Percentiles rank a stretch among this genome's conserved stretches.
These are phyloP conservation scores for Acanthosepion esculentum DNA, from an alignment of 2,888 invertebrate genomes.

Conservation along the genomic window DNA sequence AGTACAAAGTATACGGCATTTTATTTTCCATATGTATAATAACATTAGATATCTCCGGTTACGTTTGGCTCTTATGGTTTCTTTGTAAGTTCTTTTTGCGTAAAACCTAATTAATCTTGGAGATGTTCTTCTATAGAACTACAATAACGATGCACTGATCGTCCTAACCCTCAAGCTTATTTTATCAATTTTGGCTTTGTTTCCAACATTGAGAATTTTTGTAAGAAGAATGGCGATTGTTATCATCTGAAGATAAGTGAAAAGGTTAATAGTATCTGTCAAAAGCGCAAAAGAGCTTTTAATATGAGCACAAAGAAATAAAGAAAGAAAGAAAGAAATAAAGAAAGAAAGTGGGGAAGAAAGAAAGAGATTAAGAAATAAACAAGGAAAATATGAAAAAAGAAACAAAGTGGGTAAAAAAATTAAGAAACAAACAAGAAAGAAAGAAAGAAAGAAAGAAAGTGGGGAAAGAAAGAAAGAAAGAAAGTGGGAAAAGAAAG, in stretches of 20 bases:
- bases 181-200: neutral
- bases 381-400: too few relatives aligned
- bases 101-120: neutral
- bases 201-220: neutral
- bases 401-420: too few relatives aligned
- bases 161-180: neutral
- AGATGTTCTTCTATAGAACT: neutral
- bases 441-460: too few relatives aligned
- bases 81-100: neutral
- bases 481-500: too few relatives aligned
- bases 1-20: too few relatives aligned
- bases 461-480: too few relatives aligned
- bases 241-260: neutral
- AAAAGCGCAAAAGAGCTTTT: neutral
- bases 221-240: neutral
- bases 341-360: neutral
- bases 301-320: neutral
- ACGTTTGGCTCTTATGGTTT: too few relatives aligned
- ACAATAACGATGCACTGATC: neutral
- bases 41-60: too few relatives aligned
- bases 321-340: neutral
- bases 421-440: too few relatives aligned
- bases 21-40: too few relatives aligned
- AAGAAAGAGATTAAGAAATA: neutral
- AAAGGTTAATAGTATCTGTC: neutral